Evolutionary conservation across 2,888 invertebrate species (phyloP), one percentile per base, ranked within the genome.

Genomic region (Drosophila mulleri): DNA sequence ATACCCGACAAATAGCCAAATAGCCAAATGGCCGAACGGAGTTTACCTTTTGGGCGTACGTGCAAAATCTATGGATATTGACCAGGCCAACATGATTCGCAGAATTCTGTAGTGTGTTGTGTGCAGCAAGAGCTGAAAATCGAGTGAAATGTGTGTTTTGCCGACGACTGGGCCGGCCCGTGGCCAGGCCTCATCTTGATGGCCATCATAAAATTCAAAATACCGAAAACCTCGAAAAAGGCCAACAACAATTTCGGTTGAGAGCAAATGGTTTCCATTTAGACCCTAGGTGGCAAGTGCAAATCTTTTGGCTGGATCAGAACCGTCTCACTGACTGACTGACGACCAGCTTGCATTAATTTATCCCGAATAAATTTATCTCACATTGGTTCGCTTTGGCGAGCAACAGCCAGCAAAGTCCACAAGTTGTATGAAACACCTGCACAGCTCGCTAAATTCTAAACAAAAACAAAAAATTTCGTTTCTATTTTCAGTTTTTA

Each of bases 401-500:
- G 62, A 66, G 35, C 29, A 29, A 8, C 29, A 65, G 45, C 7
- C 5, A 29, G 41, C 54, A 54, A 39, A 54, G 71, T 71, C 71
- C 70, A 65, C 71, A 69, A 72, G 83, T 86, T 62, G 73, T 78
- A 77, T 72, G 63, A 81, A 89, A 87, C 84, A 84, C 84, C 84
- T 84, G 84, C 82, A 80, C 57, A 54, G 7, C 14, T 14, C 47
- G 29, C 29, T 41, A 67, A 62, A 72, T 68, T 66, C 74, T 85
- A 87, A 84, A 89, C 79, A 89, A 75, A 53, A 44, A 39, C 11
- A 14, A 39, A 42, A 42, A 2, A 16, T 37, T 23, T 23, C 20
- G 56, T 64, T 63, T 56, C 54, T 78, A 63, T 69, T 64, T 71
- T 67, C 26, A 45, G 59, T 64, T 76, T 53, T 53, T 70, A 73